Percentiles rank a stretch among this genome's conserved stretches.
These are phyloP conservation scores for Zaprionus bogoriensis DNA, from an alignment of 2,888 invertebrate species.

Conservation along the genomic window DNA sequence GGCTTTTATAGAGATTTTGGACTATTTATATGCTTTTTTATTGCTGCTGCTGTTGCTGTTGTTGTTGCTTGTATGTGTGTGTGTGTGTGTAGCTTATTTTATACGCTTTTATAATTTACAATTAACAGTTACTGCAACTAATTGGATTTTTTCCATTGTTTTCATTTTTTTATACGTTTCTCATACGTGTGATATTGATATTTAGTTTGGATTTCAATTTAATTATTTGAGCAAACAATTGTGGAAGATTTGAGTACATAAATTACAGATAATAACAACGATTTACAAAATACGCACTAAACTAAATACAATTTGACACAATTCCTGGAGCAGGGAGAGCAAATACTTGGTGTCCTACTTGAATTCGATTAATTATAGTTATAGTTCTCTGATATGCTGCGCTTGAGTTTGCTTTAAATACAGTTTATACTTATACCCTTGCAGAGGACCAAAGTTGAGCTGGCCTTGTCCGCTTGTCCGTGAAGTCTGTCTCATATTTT, in stretches of 20 bases:
- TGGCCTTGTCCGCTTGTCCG: conserved; percentile 6
- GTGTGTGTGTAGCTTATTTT: conserved; percentile 26
- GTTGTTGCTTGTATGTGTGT: conserved; percentile 34
- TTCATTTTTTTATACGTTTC: conserved; percentile 1
- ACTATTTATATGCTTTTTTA: conserved; percentile 38
- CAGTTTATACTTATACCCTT: too few relatives aligned
- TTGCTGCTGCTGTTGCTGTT: conserved; percentile 33
- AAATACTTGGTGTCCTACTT: conserved; percentile 34
- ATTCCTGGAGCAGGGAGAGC: too few relatives aligned
- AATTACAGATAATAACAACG: conserved; percentile 52
- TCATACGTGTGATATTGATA: background rate
- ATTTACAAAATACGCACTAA: conserved; percentile 39
- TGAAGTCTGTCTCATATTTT: too few relatives aligned
- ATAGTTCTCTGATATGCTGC: conserved; percentile 47
- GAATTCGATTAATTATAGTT: conserved; percentile 2
- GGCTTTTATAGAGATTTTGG: conserved; percentile 10
- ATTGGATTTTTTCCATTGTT: conserved; percentile 22
- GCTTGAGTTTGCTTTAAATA: conserved; percentile 11
- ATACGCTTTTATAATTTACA: conserved; percentile 26
- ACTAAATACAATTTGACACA: background rate
- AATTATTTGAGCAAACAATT: conserved; percentile 48
- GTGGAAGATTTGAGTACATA: conserved; percentile 37
- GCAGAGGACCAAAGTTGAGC: too few relatives aligned
- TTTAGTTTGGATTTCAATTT: background rate
- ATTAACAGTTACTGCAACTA: conserved; percentile 34